Evolutionary conservation across 2,797 vertebrate genomes (phyloP), one percentile per base, ranked within the genome.

Genomic region (Denticeps clupeoides): DNA sequence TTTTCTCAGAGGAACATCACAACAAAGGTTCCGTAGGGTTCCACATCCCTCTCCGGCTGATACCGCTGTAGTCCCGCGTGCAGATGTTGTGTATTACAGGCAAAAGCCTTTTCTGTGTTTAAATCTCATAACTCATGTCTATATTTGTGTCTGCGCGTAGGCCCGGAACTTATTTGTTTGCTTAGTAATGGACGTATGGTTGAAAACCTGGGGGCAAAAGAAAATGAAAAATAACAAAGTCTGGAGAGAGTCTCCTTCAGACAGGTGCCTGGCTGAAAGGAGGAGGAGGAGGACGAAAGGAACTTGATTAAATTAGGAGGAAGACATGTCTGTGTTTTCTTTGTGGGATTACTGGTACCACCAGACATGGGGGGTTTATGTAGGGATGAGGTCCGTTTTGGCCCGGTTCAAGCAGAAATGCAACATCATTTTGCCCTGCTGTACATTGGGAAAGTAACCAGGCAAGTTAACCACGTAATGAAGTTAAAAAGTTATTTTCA

Each of bases 171-270:
- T 80, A 79, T 81, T 77, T 83, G 77, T 83, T 82, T 79, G 71
- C 70, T 81, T 83, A 79, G 83, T 75, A 76, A 79, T 74, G 62
- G 73, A 75, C 71, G 74, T 77, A 75, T 70, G 73, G 82, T 78
- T 81, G 71, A 78, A 82, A 82, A 76, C 80, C 81, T 62, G 68
- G 56, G 80, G 81, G 81, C 77, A 80, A 60, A 65, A 83, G 64
- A 73, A 83, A 83, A 84, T 84, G 79, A 86, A 82, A 82, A 84
- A 83, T 83, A 83, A 79, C 80, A 78, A 69, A 25, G 77, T 79
- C 71, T 73, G 58, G 45, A 28, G 53, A 64, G 75, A 68, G 69
- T 68, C 63, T 65, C 54, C 59, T 71, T 69, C 65, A 72, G 78
- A 77, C 80, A 84, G 80, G 80, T 83, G 80, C 54, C 48, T 38